phyloP scores from a whole-genome alignment of 2,797 vertebrate species.

The Hemibagrus guttatus region DNA sequence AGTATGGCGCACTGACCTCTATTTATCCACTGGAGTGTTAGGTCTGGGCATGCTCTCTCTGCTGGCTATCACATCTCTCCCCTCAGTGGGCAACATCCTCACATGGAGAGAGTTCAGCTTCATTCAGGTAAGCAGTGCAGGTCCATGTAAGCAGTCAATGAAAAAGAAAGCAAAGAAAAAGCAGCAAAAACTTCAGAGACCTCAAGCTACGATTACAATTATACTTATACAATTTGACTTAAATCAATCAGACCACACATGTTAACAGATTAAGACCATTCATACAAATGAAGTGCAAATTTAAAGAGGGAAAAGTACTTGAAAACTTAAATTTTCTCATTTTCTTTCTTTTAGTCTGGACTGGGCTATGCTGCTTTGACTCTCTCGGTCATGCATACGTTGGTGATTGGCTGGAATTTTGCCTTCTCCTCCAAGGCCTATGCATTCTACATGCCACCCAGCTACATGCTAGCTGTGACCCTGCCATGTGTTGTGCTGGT shows the following conservation, averaged over 20 bases:
- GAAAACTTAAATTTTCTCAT: constrained; percentile 3
- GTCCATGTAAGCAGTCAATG: not conserved
- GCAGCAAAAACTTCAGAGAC: not conserved
- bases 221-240: not conserved
- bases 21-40: constrained; percentile 90
- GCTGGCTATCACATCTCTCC: constrained; percentile 90
- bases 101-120: constrained; percentile 98
- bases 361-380: constrained; percentile 83
- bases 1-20: constrained; percentile 96
- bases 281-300: not conserved
- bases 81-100: constrained; percentile 86
- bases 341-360: constrained; percentile 69
- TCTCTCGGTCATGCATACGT: constrained; percentile 80
- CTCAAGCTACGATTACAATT: not conserved
- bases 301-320: not conserved
- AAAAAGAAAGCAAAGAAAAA: not conserved
- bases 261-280: not conserved
- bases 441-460: constrained; percentile 85
- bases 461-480: constrained; percentile 80
- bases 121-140: constrained; percentile 81
- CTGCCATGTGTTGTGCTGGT: constrained; percentile 81
- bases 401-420: constrained; percentile 84
- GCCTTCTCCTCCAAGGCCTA: constrained; percentile 78
- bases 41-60: constrained; percentile 88
- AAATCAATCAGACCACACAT: not conserved